Conservation (phyloP, 2,113 vertebrate species). For the Phalacrocorax carbo region DNA sequence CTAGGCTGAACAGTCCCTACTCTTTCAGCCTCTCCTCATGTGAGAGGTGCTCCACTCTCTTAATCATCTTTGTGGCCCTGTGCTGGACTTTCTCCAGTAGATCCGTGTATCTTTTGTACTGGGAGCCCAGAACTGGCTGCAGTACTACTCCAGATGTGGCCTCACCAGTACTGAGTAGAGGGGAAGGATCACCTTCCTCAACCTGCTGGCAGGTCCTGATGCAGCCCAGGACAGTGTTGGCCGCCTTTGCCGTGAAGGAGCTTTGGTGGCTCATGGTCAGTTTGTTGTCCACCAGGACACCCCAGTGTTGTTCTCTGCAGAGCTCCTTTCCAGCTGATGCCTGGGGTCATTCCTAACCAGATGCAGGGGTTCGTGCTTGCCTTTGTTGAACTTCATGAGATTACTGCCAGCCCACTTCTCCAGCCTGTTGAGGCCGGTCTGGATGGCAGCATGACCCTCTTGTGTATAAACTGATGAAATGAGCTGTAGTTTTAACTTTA, state of each 20-base stretch:
- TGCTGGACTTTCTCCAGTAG: neutral
- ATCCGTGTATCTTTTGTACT: neutral
- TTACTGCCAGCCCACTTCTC: neutral
- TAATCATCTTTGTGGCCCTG: neutral
- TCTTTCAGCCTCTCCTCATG: neutral
- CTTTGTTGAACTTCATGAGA: neutral
- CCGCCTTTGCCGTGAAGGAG: neutral
- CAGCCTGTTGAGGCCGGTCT: neutral
- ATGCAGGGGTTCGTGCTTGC: neutral
- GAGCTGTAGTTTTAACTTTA: neutral
- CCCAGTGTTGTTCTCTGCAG: neutral
- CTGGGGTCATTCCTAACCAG: neutral
- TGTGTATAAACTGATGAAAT: neutral
- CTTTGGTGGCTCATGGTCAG: neutral
- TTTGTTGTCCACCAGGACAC: neutral
- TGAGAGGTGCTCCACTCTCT: neutral
- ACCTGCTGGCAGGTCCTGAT: neutral
- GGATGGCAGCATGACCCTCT: neutral
- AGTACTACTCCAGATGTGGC: neutral
- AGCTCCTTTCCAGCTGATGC: neutral
- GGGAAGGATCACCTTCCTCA: neutral
- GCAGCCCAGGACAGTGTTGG: neutral
- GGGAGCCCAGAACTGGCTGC: neutral
- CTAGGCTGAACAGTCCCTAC: neutral
- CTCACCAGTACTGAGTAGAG: neutral